Base-by-base conservation (phyloP, 2,797 vertebrate genomes). In the Intellagama lesueurii region DNA sequence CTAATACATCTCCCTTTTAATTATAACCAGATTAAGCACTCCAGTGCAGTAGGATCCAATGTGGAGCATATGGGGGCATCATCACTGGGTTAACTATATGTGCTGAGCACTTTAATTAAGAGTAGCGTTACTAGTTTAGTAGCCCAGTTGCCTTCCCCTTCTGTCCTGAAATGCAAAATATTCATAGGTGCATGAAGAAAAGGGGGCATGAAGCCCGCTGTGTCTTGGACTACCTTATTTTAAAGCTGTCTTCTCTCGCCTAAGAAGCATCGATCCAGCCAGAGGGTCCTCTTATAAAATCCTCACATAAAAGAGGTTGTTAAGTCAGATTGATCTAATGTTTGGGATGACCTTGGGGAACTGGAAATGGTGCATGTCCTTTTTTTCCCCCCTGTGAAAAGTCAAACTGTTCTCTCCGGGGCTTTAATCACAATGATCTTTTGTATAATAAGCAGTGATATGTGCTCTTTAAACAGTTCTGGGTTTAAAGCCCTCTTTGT, bases 201-300 rank as follows among this genome's bases (percentile, higher is more conserved):
- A 87, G 30, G 70, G 22, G 14, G 19, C 5, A 28, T n/a, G 16
- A 66, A 81, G n/a, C 12, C 40, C 35, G 22, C 5, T 19, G 7
- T 40, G 6, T 3, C 32, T 76, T 86, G 84, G 64, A 77, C 44
- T 11, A 22, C 64, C 44, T 81, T 40, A 16, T 90, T 73, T 60
- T 90, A 0, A 0, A 40, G 24, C 87, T 76, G n/a, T 0, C 1
- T 64, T 83, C n/a, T 9, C 0, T 6, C 12, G 17, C 3, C 79
- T 73, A 0, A 92, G 84, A 77, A 5, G 14, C 16, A 85, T 16
- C 0, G 52, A 78, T 40, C 9, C 4, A 7, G 4, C 70, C 1
- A 0, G 32, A 3, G 40, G 40, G 8, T 77, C 92, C 87, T 49
- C 64, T 47, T 79, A 0, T 0, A 0, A 75, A 87, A 44, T 66